A percentile compares a stretch with the other conserved stretches of the same genome.
phyloP scores from a whole-genome alignment of 2,888 invertebrate species.

The Agrotis puta region DNA sequence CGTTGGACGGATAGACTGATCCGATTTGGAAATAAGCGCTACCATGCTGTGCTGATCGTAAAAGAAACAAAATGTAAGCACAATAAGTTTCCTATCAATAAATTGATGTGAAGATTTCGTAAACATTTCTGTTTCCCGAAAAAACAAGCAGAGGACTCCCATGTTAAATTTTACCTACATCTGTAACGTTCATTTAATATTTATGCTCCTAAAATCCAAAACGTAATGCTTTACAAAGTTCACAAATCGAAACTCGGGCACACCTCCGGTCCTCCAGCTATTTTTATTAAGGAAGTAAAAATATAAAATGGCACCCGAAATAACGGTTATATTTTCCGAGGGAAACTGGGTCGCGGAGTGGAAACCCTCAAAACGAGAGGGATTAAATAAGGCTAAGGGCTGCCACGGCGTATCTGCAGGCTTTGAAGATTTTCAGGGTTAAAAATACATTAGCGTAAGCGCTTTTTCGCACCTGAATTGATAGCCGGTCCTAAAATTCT shows the following conservation, averaged over 20 bases:
- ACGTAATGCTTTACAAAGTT: constrained; percentile 21
- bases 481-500: constrained; percentile 5
- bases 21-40: too few relatives aligned
- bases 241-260: constrained; percentile 34
- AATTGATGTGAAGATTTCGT: neutral
- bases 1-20: too few relatives aligned
- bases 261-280: constrained; percentile 33
- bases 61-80: neutral
- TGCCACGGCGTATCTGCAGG: constrained; percentile 42
- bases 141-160: too few relatives aligned
- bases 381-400: constrained; percentile 63
- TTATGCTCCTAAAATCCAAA: neutral
- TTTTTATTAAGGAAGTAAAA: constrained; percentile 62
- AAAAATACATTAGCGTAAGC: constrained; percentile 51
- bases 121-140: neutral
- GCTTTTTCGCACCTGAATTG: constrained; percentile 18
- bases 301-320: constrained; percentile 62
- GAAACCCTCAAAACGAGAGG: constrained; percentile 57
- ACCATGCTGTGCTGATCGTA: too few relatives aligned
- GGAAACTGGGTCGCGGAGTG: constrained; percentile 72
- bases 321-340: constrained; percentile 70
- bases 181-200: neutral
- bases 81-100: neutral
- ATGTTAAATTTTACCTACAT: neutral
- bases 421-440: constrained; percentile 46